phyloP scores from a whole-genome alignment of 2,113 vertebrate genomes.

The Phalacrocorax pelagicus region DNA sequence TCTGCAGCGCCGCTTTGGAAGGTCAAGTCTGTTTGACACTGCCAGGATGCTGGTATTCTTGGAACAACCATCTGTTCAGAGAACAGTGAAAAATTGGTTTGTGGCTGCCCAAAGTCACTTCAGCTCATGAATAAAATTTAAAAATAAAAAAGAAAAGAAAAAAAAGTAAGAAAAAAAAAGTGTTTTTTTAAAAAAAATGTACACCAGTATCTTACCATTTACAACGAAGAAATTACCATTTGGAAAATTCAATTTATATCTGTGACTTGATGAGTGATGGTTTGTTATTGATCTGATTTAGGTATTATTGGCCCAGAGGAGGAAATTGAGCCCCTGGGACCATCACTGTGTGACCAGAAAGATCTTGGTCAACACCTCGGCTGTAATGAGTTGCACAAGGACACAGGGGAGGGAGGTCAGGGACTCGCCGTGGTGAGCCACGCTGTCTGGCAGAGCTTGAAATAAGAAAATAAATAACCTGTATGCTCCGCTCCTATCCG shows the following conservation, averaged over 20 bases:
- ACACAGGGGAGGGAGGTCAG: neutral
- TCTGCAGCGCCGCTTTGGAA: neutral
- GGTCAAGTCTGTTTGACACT: constrained; percentile 39
- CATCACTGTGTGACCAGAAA: neutral
- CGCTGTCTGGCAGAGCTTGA: neutral
- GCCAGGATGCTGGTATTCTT: constrained; percentile 41
- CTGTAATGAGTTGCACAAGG: neutral
- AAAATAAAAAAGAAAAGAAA: too few relatives aligned
- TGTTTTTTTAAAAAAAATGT: neutral
- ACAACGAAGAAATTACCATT: neutral
- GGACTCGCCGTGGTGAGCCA: neutral
- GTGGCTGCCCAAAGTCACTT: constrained; percentile 46
- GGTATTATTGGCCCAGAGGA: neutral
- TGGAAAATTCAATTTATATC: neutral
- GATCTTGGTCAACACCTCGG: neutral
- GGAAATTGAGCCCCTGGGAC: neutral
- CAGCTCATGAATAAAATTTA: neutral
- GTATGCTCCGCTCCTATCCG: neutral
- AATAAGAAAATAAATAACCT: neutral
- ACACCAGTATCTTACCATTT: neutral
- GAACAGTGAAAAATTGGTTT: constrained; percentile 36
- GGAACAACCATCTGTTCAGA: constrained; percentile 54
- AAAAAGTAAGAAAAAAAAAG: neutral
- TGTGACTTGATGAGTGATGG: neutral
- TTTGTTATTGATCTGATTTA: neutral